Percentiles rank a stretch among this genome's conserved stretches.
Evolutionary conservation across 2,113 vertebrate species (phyloP).

Genomic region (Rhombomys opimus): DNA sequence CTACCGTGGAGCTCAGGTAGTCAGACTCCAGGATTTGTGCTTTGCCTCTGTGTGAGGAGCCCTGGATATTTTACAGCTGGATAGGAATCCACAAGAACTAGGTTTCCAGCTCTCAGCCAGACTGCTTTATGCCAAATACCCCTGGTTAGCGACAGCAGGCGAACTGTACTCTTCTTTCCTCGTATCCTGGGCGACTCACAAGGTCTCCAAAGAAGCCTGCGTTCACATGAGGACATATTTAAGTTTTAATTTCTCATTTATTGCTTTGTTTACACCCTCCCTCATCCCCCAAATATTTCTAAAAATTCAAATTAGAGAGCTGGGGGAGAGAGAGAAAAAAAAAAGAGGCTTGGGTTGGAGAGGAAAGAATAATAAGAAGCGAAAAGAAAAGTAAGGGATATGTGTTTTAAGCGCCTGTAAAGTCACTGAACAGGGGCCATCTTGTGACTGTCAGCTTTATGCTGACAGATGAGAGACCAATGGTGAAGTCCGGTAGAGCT

Average conservation of each 20-base stretch:
- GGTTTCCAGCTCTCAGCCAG: neutral
- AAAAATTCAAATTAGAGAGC: neutral
- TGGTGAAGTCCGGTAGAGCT: neutral
- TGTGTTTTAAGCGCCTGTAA: neutral
- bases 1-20: neutral
- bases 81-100: neutral
- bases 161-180: neutral
- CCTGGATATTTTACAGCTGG: neutral
- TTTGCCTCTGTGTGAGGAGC: neutral
- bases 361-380: neutral
- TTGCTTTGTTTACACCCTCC: neutral
- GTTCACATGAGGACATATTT: neutral
- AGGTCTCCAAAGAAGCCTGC: neutral
- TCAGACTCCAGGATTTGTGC: neutral
- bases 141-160: neutral
- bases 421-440: neutral
- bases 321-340: neutral
- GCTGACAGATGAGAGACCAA: neutral
- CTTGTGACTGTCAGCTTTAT: neutral
- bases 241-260: slow-evolving; percentile 48
- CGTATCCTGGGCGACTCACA: neutral
- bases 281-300: neutral
- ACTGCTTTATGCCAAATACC: neutral
- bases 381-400: neutral
- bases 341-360: neutral